A percentile compares a stretch with the other conserved stretches of the same genome.
Conservation (phyloP, 2,888 invertebrate species). For the Laspeyria flexula region DNA sequence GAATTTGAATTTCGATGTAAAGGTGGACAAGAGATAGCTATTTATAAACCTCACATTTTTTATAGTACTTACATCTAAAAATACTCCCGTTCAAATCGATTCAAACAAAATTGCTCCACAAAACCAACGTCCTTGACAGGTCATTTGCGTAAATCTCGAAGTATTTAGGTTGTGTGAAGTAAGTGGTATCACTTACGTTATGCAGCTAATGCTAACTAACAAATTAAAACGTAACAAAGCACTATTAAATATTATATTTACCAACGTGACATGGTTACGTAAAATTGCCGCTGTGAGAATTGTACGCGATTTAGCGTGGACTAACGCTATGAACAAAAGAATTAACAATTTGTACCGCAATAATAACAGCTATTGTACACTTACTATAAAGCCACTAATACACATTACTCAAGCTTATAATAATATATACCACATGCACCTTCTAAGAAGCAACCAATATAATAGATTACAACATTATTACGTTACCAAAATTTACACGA, state of each 20-base stretch:
- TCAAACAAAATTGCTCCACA: constrained; percentile 10
- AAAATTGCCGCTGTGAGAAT: constrained; percentile 45
- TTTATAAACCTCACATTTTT: constrained; percentile 8
- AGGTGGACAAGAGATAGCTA: no score
- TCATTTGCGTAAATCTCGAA: constrained; percentile 37
- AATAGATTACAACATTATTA: no score
- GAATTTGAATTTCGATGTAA: no score
- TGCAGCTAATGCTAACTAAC: constrained; percentile 33
- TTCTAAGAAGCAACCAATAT: no score
- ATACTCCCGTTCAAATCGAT: constrained; percentile 11
- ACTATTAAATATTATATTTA: constrained; percentile 38
- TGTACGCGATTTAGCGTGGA: constrained; percentile 41
- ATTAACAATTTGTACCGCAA: constrained; percentile 29
- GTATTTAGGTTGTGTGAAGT: constrained; percentile 38
- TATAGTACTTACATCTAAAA: constrained; percentile 2
- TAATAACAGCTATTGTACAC: constrained; percentile 3
- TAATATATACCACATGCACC: no score
- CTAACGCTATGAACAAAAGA: constrained; percentile 49
- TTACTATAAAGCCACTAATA: background rate
- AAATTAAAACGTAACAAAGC: constrained; percentile 43
- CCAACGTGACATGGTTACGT: constrained; percentile 42
- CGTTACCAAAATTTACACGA: no score
- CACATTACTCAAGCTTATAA: no score
- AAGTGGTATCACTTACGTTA: constrained; percentile 28
- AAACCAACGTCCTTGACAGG: constrained; percentile 40